These are phyloP conservation scores for Auanema freiburgensis DNA, from an alignment of 2,888 invertebrate species.

Conservation along the genomic window DNA sequence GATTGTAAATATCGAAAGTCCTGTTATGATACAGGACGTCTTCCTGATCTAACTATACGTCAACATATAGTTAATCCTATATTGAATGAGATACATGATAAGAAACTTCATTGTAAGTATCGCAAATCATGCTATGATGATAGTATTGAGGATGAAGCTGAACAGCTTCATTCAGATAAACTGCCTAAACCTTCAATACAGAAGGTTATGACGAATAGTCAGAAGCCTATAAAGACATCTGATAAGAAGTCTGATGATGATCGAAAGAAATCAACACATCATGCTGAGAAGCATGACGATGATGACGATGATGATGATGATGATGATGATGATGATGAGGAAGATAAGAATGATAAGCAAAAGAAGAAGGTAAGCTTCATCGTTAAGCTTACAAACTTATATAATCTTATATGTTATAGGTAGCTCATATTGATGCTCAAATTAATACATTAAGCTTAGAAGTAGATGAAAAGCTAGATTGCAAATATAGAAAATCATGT, in stretches of 20 bases:
- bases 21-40: slow-evolving; percentile 56
- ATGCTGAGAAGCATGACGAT: slow-evolving; percentile 22
- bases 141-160: slow-evolving; percentile 5
- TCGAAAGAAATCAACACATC: slow-evolving; percentile 21
- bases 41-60: slow-evolving; percentile 32
- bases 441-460: slow-evolving; percentile 2
- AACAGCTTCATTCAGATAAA: slow-evolving; percentile 4
- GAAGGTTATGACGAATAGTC: background rate
- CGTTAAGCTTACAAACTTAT: slow-evolving; percentile 11
- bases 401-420: background rate
- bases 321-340: slow-evolving; percentile 24
- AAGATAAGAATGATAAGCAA: slow-evolving; percentile 19
- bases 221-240: background rate
- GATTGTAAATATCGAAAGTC: slow-evolving; percentile 54
- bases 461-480: slow-evolving; percentile 41
- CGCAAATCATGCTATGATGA: slow-evolving; percentile 51
- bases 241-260: background rate
- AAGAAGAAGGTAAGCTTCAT: slow-evolving; percentile 3
- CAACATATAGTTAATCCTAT: background rate
- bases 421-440: slow-evolving; percentile 1
- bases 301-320: slow-evolving; percentile 27
- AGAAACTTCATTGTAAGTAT: slow-evolving; percentile 57
- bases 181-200: slow-evolving; percentile 1
- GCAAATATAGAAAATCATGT: slow-evolving; percentile 59
- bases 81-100: slow-evolving; percentile 21